Conservation (phyloP, 2,888 invertebrate species). For the Trypoxylon attenuatum region DNA sequence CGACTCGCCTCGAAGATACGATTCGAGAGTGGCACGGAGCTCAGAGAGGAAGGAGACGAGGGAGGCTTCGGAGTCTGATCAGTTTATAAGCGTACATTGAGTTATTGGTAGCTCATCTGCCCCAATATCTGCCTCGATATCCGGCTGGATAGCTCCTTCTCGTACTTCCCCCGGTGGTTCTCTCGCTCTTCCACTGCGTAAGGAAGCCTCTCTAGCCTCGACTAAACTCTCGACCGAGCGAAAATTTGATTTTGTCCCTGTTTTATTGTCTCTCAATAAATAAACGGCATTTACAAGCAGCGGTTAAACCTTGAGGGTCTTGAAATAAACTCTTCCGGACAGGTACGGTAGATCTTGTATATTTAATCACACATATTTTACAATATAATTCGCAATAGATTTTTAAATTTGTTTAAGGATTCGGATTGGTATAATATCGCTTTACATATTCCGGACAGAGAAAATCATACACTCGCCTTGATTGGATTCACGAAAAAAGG, state of each 20-base stretch:
- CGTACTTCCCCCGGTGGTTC: constrained; percentile 32
- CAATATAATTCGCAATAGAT: background rate
- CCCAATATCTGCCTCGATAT: constrained; percentile 67
- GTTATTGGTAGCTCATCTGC: constrained; percentile 71
- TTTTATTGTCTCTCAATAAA: constrained; percentile 9
- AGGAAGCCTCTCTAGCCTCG: constrained; percentile 18
- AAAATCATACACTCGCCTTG: background rate
- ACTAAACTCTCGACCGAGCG: constrained; percentile 6
- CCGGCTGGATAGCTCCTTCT: constrained; percentile 63
- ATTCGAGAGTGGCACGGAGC: constrained; percentile 31
- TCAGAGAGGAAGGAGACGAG: constrained; percentile 15
- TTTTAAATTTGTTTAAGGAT: too few species aligned
- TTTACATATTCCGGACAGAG: background rate
- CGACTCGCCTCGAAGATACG: too few species aligned
- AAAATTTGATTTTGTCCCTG: constrained; percentile 16
- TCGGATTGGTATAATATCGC: too few species aligned
- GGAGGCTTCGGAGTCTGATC: constrained; percentile 63
- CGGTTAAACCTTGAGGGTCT: background rate
- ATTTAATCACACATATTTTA: background rate
- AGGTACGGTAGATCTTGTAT: background rate
- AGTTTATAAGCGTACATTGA: constrained; percentile 71
- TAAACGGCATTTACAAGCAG: constrained; percentile 7
- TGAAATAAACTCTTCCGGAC: background rate
- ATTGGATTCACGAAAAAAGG: background rate
- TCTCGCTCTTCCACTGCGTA: constrained; percentile 25